Percentiles rank a stretch among this genome's conserved stretches.
Conservation (phyloP, 53 echinoderm and acorn worm genomes). For the Holothuria scabra region DNA sequence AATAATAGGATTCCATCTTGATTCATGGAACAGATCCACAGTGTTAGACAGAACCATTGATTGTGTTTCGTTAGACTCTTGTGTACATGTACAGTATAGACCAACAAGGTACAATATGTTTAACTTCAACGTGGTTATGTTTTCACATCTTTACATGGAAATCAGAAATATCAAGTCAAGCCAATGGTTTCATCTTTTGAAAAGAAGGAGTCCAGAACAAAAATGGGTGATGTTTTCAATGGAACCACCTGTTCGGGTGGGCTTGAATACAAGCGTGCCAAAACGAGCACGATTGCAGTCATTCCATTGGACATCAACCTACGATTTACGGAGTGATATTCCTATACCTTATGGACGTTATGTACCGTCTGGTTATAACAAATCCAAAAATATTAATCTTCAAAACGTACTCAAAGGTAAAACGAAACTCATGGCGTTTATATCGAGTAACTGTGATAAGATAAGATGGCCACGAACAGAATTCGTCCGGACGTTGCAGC, state of each 20-base stretch:
- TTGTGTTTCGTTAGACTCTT: background rate
- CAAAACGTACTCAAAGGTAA: background rate
- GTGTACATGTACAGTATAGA: slow-evolving; percentile 22
- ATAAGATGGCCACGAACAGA: slow-evolving; percentile 31
- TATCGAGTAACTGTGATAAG: slow-evolving; percentile 44
- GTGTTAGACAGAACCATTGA: background rate
- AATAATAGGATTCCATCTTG: slow-evolving; percentile 35
- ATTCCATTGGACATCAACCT: slow-evolving; percentile 44
- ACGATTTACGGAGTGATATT: slow-evolving; percentile 35
- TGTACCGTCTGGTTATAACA: background rate
- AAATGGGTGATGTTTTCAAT: slow-evolving; percentile 47
- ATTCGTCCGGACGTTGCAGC: slow-evolving; percentile 23
- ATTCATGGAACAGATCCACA: background rate
- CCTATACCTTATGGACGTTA: slow-evolving; percentile 41
- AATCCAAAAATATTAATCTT: background rate
- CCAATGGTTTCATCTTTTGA: slow-evolving; percentile 22
- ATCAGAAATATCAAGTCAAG: slow-evolving; percentile 24
- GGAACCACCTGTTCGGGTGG: slow-evolving; percentile 43
- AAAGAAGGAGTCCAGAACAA: background rate
- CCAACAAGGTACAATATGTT: background rate
- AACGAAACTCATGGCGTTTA: slow-evolving; percentile 18
- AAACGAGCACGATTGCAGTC: slow-evolving; percentile 4
- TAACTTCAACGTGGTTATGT: slow-evolving; percentile 30
- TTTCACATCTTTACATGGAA: slow-evolving; percentile 47
- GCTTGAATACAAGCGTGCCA: slow-evolving; percentile 40